Evolutionary conservation across 2,113 vertebrate genomes (phyloP), one percentile per base, ranked within the genome.

Genomic region (Abramis brama): DNA sequence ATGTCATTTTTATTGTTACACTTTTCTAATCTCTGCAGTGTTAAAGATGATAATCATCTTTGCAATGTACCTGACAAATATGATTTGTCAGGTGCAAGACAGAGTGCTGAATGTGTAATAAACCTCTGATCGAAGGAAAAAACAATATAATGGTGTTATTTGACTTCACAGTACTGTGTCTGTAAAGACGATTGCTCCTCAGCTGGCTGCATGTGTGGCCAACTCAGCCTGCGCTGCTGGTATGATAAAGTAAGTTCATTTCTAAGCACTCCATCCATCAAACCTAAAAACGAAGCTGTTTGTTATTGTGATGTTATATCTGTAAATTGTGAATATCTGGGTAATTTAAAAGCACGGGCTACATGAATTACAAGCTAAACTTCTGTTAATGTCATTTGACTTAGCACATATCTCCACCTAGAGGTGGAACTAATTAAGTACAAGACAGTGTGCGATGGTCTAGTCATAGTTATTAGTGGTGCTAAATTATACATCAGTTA

Each of bases 221-320:
- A 99, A 77, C 97, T 99, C 89, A 99, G 98, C 88, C 94, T 99
- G 94, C 96, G 98, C 90, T 98, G 98, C 93, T 99, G 98, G 98
- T 99, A 99, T 8, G 97, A 96, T 86, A 96, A 97, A 97, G 98
- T 99, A 91, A 96, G 96, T 2, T 52, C 0, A 30, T 68, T 79
- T 75, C 50, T 59, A 33, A 27, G 0, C 60, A 19, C 17, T 45
- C 15, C 7, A 12, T 7, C 11, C 7, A 33, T 7, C 23, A 2
- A 50, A 33, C 45, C n/a, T 36, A 1, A 17, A 9, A 71, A 5
- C 36, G 8, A 12, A 68, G 11, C 33, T 52, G 15, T 15, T 7
- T 80, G 12, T 15, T 52, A 52, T 27, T 27, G 13, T 4, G 23
- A 45, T 45, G 36, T 43, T 45, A 25, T 25, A 45, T 59, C 11